Evolutionary conservation across 2,797 vertebrate species (phyloP).

Genomic region (Lagodon rhomboides): DNA sequence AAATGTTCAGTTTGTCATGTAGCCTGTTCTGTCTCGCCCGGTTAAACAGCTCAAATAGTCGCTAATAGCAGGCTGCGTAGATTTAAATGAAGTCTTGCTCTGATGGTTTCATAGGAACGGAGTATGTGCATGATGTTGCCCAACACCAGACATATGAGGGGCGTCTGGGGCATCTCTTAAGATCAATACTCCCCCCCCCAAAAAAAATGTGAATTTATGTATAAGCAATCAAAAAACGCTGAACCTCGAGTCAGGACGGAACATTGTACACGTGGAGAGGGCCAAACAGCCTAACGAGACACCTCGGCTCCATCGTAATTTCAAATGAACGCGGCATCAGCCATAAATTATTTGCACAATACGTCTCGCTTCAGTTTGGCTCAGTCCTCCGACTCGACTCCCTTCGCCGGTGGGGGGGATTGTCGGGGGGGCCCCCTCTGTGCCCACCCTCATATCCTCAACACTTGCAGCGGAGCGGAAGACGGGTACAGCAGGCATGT

Average conservation of each 20-base stretch:
- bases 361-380: slow-evolving; percentile 75
- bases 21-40: slow-evolving; percentile 51
- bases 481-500: slow-evolving; percentile 81
- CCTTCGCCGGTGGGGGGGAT: slow-evolving; percentile 60
- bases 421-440: slow-evolving; percentile 46
- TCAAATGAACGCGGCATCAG: slow-evolving; percentile 77
- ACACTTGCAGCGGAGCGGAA: slow-evolving; percentile 80
- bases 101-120: slow-evolving; percentile 38
- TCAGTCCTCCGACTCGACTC: slow-evolving; percentile 78
- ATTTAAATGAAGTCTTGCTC: slow-evolving; percentile 29
- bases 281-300: slow-evolving; percentile 61
- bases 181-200: slow-evolving; percentile 54
- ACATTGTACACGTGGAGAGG: slow-evolving; percentile 39
- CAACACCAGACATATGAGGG: slow-evolving; percentile 2
- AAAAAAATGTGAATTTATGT: slow-evolving; percentile 62
- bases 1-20: slow-evolving; percentile 43
- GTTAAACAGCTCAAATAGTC: slow-evolving; percentile 63
- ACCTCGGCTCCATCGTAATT: slow-evolving; percentile 71
- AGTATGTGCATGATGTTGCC: slow-evolving; percentile 37
- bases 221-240: slow-evolving; percentile 48
- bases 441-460: slow-evolving; percentile 79
- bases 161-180: slow-evolving; percentile 1
- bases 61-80: slow-evolving; percentile 55
- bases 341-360: slow-evolving; percentile 81
- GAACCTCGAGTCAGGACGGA: slow-evolving; percentile 46